phyloP scores from a whole-genome alignment of 2,888 invertebrate species.

The Monochamus alternatus region DNA sequence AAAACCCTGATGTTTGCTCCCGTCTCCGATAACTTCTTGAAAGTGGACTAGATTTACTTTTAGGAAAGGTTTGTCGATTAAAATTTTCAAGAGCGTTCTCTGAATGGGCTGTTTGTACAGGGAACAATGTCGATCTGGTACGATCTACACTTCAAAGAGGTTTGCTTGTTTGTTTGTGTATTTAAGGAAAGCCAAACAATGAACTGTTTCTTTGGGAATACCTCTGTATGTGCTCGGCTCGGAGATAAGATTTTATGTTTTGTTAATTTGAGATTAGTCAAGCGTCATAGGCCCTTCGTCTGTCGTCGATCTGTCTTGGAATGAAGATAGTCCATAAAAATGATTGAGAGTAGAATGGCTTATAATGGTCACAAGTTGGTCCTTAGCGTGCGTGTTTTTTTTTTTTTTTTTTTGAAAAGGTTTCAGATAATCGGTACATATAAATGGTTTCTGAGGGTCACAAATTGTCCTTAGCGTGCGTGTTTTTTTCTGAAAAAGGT shows the following conservation, averaged over 20 bases:
- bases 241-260: neutral
- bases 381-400: too few relatives aligned
- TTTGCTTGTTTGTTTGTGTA: conserved; percentile 8
- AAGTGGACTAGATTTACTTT: conserved; percentile 5
- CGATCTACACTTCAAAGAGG: conserved; percentile 6
- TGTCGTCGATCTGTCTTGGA: neutral
- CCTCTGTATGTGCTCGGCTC: neutral
- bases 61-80: conserved; percentile 7
- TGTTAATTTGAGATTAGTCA: conserved; percentile 3
- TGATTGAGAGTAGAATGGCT: too few relatives aligned
- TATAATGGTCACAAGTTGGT: too few relatives aligned
- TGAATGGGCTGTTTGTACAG: conserved; percentile 7
- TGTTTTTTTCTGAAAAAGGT: too few relatives aligned
- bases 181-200: neutral
- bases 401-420: too few relatives aligned
- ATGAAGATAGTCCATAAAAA: too few relatives aligned
- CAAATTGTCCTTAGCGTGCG: too few relatives aligned
- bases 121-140: conserved; percentile 6
- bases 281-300: neutral
- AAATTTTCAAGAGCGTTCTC: neutral
- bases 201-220: conserved; percentile 7
- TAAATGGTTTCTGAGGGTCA: too few relatives aligned
- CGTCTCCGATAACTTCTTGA: conserved; percentile 3
- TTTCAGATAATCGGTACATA: too few relatives aligned
- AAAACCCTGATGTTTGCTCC: conserved; percentile 5